Evolutionary conservation across 2,888 invertebrate species (phyloP), one percentile per base, ranked within the genome.

Genomic region (Agrotis puta): DNA sequence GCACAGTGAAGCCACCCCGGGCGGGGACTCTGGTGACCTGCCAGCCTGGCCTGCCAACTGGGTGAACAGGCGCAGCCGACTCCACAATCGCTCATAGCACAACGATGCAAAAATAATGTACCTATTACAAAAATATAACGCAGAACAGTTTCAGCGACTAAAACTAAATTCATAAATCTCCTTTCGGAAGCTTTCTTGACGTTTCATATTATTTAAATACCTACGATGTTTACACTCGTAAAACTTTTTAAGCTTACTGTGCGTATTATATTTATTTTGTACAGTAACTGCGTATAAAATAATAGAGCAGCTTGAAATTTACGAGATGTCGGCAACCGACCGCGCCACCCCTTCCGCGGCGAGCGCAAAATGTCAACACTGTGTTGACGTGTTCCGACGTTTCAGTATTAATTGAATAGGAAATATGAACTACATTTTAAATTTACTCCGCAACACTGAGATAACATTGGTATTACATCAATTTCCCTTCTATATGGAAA

Each of bases 11-110:
- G 84, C 82, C 83, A 86, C 86, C 83, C 84, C 80, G 86, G 85
- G 80, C 78, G 70, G 69, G 87, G 74, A 72, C 85, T 80, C 93
- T 93, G 93, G 92, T 91, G 89, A 80, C 78, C 88, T 92, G 94
- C 92, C 93, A 92, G 92, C 85, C 83, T 76, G 76, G 74, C 71
- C 88, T 93, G 94, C 94, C 94, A 94, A 94, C 87, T 94, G 89
- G 92, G 93, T 92, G 92, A 92, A 84, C 83, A 76, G 74, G 43
- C 82, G 64, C 79, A 82, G 80, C 80, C 76, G 85, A 82, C 88
- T 87, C 84, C 83, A 64, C 70, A 64, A 79, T 72, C 63, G 20
- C 72, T 72, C 77, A 72, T 67, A 74, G 58, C 63, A 74, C n/a
- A 68, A 64, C 20, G 61, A 53, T 59, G 63, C 70, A 33, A 57